phyloP scores from a whole-genome alignment of 2,113 vertebrate genomes.

The Actinemys pallida region DNA sequence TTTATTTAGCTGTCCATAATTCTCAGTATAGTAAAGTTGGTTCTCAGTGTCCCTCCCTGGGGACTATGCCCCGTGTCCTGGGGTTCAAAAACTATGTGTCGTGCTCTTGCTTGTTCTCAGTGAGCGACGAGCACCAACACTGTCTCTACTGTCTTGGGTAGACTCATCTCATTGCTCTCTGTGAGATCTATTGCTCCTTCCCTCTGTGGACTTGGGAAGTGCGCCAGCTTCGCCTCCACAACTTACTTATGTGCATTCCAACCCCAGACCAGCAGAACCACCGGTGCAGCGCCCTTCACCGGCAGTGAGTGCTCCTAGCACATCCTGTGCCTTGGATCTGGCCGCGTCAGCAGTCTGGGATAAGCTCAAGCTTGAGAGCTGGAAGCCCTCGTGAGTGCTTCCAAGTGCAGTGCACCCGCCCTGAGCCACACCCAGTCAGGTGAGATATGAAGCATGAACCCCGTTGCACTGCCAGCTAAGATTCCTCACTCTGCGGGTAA shows the following conservation, averaged over 20 bases:
- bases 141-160: background rate
- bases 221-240: background rate
- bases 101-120: background rate
- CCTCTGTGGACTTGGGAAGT: background rate
- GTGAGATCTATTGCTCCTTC: background rate
- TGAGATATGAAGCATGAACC: background rate
- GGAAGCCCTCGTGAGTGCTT: background rate
- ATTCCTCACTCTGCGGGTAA: background rate
- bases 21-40: background rate
- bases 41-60: background rate
- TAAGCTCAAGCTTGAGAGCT: background rate
- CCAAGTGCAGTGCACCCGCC: too few species aligned
- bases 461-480: background rate
- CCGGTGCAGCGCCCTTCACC: background rate
- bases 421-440: background rate
- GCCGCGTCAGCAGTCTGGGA: background rate
- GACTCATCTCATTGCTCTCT: background rate
- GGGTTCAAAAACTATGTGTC: background rate
- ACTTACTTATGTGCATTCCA: background rate
- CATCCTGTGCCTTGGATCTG: background rate
- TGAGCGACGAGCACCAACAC: background rate
- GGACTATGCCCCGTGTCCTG: background rate
- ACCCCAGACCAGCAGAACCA: background rate
- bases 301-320: background rate
- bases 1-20: background rate